These are phyloP conservation scores for Scleropages formosus DNA, from an alignment of 2,797 vertebrate species.

Conservation along the genomic window DNA sequence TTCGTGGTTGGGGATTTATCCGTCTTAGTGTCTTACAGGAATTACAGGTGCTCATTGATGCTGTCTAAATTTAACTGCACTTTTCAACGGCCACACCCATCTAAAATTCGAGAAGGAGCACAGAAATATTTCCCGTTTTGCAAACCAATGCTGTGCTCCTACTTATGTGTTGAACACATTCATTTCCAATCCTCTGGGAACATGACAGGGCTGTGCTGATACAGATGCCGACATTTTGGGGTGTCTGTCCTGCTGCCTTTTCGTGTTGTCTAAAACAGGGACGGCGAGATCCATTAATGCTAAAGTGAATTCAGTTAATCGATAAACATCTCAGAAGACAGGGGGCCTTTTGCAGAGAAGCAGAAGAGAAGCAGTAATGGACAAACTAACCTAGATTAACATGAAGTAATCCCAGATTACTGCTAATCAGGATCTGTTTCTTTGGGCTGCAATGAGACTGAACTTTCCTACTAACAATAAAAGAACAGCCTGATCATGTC, in stretches of 20 bases:
- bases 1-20: constrained; percentile 62
- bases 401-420: constrained; percentile 66
- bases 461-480: constrained; percentile 31
- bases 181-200: background rate
- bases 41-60: constrained; percentile 54
- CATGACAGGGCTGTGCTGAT: background rate
- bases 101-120: background rate
- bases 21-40: constrained; percentile 67
- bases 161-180: background rate
- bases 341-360: background rate
- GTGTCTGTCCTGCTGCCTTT: background rate
- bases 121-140: background rate
- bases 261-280: background rate
- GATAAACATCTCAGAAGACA: background rate
- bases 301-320: too few relatives aligned
- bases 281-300: background rate
- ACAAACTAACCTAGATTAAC: constrained; percentile 59
- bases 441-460: constrained; percentile 39
- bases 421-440: constrained; percentile 49
- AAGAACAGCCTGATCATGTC: too few relatives aligned
- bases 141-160: background rate
- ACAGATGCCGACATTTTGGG: background rate
- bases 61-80: background rate
- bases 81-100: background rate
- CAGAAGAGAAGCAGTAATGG: constrained; percentile 28